Evolutionary conservation across 2,113 vertebrate species (phyloP).

Genomic region (Albula glossodonta): DNA sequence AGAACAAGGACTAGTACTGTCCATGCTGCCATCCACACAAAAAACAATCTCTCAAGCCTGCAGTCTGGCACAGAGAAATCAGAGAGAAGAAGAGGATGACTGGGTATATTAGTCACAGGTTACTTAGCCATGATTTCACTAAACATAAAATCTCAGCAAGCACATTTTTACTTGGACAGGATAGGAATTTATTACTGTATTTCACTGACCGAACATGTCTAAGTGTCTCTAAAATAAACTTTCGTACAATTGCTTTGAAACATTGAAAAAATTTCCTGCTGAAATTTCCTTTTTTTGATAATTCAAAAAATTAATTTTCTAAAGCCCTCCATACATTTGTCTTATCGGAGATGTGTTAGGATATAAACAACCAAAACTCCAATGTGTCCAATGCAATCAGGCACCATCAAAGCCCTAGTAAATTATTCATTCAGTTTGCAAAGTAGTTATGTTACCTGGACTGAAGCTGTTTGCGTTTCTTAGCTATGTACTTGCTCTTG

Average conservation of each 20-base stretch:
- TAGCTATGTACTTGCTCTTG: constrained; percentile 81
- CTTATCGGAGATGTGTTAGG: constrained; percentile 45
- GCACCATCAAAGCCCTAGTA: constrained; percentile 10
- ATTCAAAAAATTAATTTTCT: constrained; percentile 40
- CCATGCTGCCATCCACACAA: too few species aligned
- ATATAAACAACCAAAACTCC: constrained; percentile 25
- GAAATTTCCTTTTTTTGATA: constrained; percentile 30
- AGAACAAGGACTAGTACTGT: not conserved
- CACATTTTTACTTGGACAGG: too few species aligned
- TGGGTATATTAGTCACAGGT: not conserved
- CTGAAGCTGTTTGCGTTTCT: constrained; percentile 80
- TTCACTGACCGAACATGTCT: not conserved
- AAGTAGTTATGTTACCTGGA: constrained; percentile 65
- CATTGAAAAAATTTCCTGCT: constrained; percentile 44
- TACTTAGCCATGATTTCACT: not conserved
- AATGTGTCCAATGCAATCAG: constrained; percentile 7
- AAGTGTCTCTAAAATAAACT: constrained; percentile 46
- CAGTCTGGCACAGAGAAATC: not conserved
- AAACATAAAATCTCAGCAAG: too few species aligned
- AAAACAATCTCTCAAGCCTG: not conserved
- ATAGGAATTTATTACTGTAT: not conserved
- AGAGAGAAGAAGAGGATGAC: not conserved
- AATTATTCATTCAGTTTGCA: not conserved
- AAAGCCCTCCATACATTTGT: constrained; percentile 19
- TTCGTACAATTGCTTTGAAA: constrained; percentile 47